phyloP scores from a whole-genome alignment of 2,888 invertebrate species.

The Mayetiola destructor region DNA sequence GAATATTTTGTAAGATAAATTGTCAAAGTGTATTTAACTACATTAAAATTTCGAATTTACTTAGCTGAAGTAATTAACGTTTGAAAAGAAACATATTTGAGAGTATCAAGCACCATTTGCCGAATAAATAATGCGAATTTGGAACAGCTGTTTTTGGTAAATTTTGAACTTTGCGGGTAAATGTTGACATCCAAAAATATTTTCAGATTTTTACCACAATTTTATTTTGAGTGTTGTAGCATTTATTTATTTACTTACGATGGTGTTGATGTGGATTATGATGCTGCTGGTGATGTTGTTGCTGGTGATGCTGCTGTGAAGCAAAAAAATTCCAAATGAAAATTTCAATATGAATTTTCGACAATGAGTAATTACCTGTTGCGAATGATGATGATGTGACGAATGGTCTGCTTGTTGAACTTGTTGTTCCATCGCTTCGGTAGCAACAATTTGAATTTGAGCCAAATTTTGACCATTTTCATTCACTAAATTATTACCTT shows the following conservation, averaged over 20 bases:
- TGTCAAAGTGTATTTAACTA: too few relatives aligned
- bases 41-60: too few relatives aligned
- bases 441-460: conserved; percentile 45
- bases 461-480: conserved; percentile 35
- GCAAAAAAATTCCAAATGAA: not conserved
- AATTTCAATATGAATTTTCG: not conserved
- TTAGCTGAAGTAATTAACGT: too few relatives aligned
- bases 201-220: not conserved
- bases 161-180: too few relatives aligned
- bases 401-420: conserved; percentile 21
- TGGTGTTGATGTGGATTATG: not conserved
- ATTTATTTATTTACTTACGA: conserved; percentile 5
- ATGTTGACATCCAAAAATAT: not conserved
- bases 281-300: conserved; percentile 14
- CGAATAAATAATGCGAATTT: too few relatives aligned
- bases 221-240: not conserved
- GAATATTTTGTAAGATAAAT: too few relatives aligned
- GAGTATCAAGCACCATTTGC: too few relatives aligned
- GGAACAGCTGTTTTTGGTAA: too few relatives aligned
- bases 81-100: too few relatives aligned
- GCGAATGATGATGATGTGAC: conserved; percentile 20
- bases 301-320: conserved; percentile 15
- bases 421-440: conserved; percentile 21
- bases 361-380: conserved; percentile 17
- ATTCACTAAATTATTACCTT: conserved; percentile 30